Evolutionary conservation across 2,888 invertebrate genomes (phyloP).

Genomic region (Epiblema foenella): DNA sequence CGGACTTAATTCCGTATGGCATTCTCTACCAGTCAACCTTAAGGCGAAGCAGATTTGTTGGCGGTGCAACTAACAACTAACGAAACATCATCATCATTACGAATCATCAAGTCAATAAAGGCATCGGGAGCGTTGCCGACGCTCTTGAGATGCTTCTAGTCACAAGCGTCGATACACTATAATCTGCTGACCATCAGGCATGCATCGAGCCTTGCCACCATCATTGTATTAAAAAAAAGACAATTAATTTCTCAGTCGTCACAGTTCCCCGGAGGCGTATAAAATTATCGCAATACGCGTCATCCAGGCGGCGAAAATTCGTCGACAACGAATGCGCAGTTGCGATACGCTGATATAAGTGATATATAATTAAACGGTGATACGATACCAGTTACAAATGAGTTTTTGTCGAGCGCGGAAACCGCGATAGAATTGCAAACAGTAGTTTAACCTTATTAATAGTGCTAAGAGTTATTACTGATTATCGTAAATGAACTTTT

Average conservation of each 20-base stretch:
- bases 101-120: too few relatives aligned
- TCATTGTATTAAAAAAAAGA: neutral
- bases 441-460: neutral
- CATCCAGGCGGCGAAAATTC: slow-evolving; percentile 20
- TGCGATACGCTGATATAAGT: slow-evolving; percentile 41
- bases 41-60: too few relatives aligned
- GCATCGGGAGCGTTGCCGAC: too few relatives aligned
- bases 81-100: too few relatives aligned
- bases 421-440: slow-evolving; percentile 14
- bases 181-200: too few relatives aligned
- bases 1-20: too few relatives aligned
- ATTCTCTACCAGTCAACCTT: too few relatives aligned
- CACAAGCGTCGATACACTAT: too few relatives aligned
- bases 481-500: too few relatives aligned
- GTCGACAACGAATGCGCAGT: slow-evolving; percentile 38
- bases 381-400: slow-evolving; percentile 43
- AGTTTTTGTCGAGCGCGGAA: slow-evolving; percentile 42
- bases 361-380: slow-evolving; percentile 42
- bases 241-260: neutral
- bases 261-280: neutral
- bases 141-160: too few relatives aligned
- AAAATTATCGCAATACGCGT: slow-evolving; percentile 23
- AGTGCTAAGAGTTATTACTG: neutral
- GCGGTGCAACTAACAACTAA: too few relatives aligned
- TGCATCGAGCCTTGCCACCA: too few relatives aligned